Base-by-base conservation (phyloP, 2,113 vertebrate genomes). In the Malurus alboscapulatus region DNA sequence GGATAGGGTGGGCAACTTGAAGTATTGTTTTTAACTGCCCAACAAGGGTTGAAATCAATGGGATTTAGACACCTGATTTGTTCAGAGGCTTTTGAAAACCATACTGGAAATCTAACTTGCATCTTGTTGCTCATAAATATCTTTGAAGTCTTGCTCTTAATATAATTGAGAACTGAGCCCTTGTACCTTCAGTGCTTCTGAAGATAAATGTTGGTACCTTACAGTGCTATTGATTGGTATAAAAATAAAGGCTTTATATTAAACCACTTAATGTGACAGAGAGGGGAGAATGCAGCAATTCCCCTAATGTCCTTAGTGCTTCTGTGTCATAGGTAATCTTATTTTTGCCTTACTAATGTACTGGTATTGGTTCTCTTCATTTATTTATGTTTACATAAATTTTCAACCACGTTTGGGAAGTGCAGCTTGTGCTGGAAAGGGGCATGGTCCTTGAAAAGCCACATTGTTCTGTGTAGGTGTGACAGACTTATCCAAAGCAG, bases 171-270 rank as follows among this genome's bases (percentile, higher is more conserved):
- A 93, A 92, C 77, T 86, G 93, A 93, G 63, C 84, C 36, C 17
- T 48, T 83, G 66, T 83, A 55, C 92, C 87, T 77, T 87, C 87
- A 91, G 63, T 83, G 72, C 75, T 93, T 91, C 78, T 92, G 94
- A 88, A 96, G 91, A 90, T 74, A 90, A 86, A 93, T 87, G 75
- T 77, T 91, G 82, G 68, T 93, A 87, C 69, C 71, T 87, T 92
- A 82, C 81, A 94, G 75, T 85, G 87, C 74, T 96, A 96, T 96
- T 90, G 95, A 96, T 94, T 86, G 67, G 82, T 91, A 94, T 90
- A 94, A 96, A 96, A 96, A 96, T 94, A 96, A 93, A 94, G 75
- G 84, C 91, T 95, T 95, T 94, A 88, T 87, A 93, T 95, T 94
- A 95, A 96, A 94, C 87, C 91, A 92, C 87, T 96, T 96, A 92